Evolutionary conservation across 2,888 invertebrate genomes (phyloP).

Genomic region (Atherix ibis): DNA sequence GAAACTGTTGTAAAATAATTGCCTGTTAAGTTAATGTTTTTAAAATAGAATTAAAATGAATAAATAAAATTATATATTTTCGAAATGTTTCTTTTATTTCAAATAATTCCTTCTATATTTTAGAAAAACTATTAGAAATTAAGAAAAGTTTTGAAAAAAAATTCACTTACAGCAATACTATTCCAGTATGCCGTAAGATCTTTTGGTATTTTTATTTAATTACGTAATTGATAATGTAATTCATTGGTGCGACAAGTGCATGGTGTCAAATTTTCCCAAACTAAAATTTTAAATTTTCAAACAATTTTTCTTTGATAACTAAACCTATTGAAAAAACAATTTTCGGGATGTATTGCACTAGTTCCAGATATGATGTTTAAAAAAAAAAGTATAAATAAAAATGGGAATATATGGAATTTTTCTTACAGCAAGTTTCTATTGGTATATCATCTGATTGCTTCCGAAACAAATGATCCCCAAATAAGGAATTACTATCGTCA

Average conservation of each 20-base stretch:
- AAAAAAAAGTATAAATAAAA: too few species aligned
- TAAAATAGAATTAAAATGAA: slow-evolving; percentile 5
- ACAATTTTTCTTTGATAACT: neutral
- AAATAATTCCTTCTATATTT: too few species aligned
- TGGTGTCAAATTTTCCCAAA: slow-evolving; percentile 23
- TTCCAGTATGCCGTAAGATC: slow-evolving; percentile 24
- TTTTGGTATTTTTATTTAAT: slow-evolving; percentile 25
- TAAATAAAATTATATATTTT: too few species aligned
- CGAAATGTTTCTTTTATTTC: too few species aligned
- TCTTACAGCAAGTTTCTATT: slow-evolving; percentile 32
- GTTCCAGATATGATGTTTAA: too few species aligned
- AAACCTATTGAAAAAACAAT: too few species aligned
- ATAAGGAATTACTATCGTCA: too few species aligned
- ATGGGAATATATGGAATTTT: neutral
- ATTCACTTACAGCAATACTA: slow-evolving; percentile 31
- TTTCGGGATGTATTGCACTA: too few species aligned
- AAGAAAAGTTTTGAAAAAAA: neutral
- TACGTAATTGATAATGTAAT: slow-evolving; percentile 31
- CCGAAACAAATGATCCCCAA: slow-evolving; percentile 35
- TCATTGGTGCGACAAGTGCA: slow-evolving; percentile 32
- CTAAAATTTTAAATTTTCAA: slow-evolving; percentile 11
- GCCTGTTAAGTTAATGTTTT: slow-evolving; percentile 34
- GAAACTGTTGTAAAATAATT: slow-evolving; percentile 29
- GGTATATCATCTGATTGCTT: slow-evolving; percentile 34
- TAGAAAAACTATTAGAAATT: too few species aligned